Evolutionary conservation across 2,888 invertebrate genomes (phyloP).

Genomic region (Rhopalosiphum nymphaeae): DNA sequence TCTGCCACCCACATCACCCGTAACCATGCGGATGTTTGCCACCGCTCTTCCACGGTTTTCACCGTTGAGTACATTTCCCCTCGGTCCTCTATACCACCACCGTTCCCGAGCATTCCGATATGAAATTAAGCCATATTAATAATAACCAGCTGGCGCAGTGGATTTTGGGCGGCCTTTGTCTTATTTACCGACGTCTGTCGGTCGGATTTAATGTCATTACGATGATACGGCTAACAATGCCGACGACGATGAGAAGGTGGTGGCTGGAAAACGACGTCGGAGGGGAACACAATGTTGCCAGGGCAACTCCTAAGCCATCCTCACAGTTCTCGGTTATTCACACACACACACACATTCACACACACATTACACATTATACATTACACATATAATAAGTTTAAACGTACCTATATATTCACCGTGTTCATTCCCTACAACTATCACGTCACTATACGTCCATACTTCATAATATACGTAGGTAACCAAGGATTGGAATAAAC

Average conservation of each 20-base stretch:
- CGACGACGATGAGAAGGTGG: background rate
- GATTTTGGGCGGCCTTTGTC: constrained; percentile 63
- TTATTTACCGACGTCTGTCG: constrained; percentile 65
- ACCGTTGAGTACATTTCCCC: constrained; percentile 31
- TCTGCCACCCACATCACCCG: background rate
- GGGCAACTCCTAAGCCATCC: constrained; percentile 54
- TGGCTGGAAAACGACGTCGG: background rate
- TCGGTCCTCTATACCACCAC: background rate
- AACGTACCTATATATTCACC: background rate
- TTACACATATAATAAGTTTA: background rate
- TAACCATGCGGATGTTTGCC: background rate
- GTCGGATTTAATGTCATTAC: constrained; percentile 65
- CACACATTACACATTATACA: background rate
- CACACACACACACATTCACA: background rate
- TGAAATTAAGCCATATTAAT: constrained; percentile 65
- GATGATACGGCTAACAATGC: constrained; percentile 64
- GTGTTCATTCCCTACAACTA: background rate
- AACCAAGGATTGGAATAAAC: background rate
- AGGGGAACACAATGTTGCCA: constrained; percentile 48
- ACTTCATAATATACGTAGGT: background rate
- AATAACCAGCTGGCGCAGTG: constrained; percentile 64
- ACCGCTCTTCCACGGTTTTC: background rate
- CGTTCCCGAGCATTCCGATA: constrained; percentile 45
- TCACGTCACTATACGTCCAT: background rate
- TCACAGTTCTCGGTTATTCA: background rate